These are phyloP conservation scores for Margarornis squamiger DNA, from an alignment of 2,797 vertebrate genomes.

Conservation along the genomic window DNA sequence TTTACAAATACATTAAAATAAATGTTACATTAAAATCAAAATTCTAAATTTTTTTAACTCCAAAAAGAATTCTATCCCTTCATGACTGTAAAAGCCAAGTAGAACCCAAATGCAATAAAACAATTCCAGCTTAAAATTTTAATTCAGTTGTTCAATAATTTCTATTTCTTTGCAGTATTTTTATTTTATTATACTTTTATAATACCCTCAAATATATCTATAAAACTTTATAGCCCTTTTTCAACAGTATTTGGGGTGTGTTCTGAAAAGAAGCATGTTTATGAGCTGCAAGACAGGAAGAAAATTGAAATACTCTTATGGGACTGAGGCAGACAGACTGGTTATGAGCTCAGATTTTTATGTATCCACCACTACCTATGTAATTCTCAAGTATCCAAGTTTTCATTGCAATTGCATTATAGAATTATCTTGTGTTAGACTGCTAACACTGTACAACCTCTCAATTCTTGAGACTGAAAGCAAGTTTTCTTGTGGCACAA, in stretches of 20 bases:
- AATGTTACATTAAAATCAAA: neutral
- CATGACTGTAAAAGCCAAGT: constrained; percentile 5
- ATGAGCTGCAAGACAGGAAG: constrained; percentile 72
- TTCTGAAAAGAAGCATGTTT: constrained; percentile 73
- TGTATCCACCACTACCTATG: constrained; percentile 11
- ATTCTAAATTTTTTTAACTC: neutral
- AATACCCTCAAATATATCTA: constrained; percentile 68
- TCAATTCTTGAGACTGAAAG: neutral
- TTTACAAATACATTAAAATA: neutral
- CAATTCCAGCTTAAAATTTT: constrained; percentile 58
- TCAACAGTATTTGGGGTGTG: constrained; percentile 69
- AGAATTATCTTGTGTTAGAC: neutral
- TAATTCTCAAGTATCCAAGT: constrained; percentile 12
- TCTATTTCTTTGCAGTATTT: constrained; percentile 68
- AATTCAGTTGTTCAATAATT: constrained; percentile 72
- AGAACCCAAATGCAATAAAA: constrained; percentile 37
- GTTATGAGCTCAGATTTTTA: constrained; percentile 5
- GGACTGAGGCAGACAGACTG: constrained; percentile 35
- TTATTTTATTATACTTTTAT: constrained; percentile 71
- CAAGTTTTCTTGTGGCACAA: neutral
- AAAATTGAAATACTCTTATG: constrained; percentile 69
- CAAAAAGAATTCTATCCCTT: constrained; percentile 7
- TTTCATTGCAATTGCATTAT: neutral
- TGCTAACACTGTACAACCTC: neutral
- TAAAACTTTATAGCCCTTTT: constrained; percentile 76